Evolutionary conservation across 2,797 vertebrate genomes (phyloP).

Genomic region (Picus viridis): DNA sequence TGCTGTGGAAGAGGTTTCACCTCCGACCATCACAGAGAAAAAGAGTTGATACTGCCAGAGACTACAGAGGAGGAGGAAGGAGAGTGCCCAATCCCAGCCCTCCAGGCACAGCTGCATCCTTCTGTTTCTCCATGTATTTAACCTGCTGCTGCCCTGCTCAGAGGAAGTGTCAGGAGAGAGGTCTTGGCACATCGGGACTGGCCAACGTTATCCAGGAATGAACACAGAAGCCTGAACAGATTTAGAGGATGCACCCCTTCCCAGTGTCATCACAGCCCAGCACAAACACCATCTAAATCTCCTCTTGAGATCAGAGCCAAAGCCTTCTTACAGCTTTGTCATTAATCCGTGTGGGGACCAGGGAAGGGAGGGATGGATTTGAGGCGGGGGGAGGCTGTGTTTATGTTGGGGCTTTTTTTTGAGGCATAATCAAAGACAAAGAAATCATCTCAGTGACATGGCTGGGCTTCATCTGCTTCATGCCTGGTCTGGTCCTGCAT

Average conservation of each 20-base stretch:
- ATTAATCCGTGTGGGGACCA: neutral
- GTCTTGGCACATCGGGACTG: neutral
- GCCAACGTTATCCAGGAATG: neutral
- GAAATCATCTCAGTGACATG: neutral
- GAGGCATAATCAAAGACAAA: neutral
- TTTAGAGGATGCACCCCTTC: neutral
- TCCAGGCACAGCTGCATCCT: neutral
- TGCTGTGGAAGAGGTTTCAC: neutral
- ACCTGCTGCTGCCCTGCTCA: neutral
- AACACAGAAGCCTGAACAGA: neutral
- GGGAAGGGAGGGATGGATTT: neutral
- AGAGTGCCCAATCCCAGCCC: neutral
- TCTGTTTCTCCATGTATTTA: neutral
- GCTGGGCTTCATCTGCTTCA: neutral
- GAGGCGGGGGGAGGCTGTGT: too few relatives aligned
- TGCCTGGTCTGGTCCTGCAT: neutral
- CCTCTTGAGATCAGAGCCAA: conserved; percentile 52
- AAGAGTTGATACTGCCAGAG: neutral
- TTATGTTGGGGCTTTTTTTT: neutral
- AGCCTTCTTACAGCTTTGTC: conserved; percentile 43
- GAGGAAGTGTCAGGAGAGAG: neutral
- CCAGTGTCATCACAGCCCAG: neutral
- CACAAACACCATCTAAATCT: neutral
- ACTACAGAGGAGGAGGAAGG: neutral
- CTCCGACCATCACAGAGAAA: neutral